These are phyloP conservation scores for Dromius quadrimaculatus DNA, from an alignment of 2,888 invertebrate genomes.

Conservation along the genomic window DNA sequence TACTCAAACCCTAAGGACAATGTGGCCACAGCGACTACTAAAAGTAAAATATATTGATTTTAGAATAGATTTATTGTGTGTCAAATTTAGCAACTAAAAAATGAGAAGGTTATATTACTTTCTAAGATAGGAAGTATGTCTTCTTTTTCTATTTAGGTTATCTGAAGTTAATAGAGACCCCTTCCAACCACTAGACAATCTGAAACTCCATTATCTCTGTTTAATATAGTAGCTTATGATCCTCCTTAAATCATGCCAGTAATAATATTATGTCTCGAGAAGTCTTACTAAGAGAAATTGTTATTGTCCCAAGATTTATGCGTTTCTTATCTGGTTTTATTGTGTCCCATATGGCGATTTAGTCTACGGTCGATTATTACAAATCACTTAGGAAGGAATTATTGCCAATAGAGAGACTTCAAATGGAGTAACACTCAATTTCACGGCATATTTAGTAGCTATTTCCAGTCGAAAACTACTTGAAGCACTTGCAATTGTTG, in stretches of 20 bases:
- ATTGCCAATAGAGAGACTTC: not conserved
- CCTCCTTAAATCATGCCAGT: slow-evolving; percentile 44
- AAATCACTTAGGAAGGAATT: slow-evolving; percentile 21
- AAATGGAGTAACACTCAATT: not conserved
- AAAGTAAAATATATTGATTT: no score
- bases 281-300: slow-evolving; percentile 49
- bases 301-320: slow-evolving; percentile 49
- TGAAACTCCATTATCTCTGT: slow-evolving; percentile 50
- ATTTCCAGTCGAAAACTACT: not conserved
- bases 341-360: slow-evolving; percentile 44
- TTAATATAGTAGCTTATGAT: slow-evolving; percentile 38
- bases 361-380: slow-evolving; percentile 44
- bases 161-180: slow-evolving; percentile 21
- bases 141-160: slow-evolving; percentile 39
- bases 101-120: no score
- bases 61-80: no score
- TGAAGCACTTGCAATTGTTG: not conserved
- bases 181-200: slow-evolving; percentile 9
- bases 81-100: no score
- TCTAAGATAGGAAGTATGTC: no score
- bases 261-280: slow-evolving; percentile 48
- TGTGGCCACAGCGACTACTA: no score
- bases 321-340: slow-evolving; percentile 46
- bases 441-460: not conserved
- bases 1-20: no score